phyloP scores from a whole-genome alignment of 2,888 invertebrate genomes.

The Meandrusa payeni region DNA sequence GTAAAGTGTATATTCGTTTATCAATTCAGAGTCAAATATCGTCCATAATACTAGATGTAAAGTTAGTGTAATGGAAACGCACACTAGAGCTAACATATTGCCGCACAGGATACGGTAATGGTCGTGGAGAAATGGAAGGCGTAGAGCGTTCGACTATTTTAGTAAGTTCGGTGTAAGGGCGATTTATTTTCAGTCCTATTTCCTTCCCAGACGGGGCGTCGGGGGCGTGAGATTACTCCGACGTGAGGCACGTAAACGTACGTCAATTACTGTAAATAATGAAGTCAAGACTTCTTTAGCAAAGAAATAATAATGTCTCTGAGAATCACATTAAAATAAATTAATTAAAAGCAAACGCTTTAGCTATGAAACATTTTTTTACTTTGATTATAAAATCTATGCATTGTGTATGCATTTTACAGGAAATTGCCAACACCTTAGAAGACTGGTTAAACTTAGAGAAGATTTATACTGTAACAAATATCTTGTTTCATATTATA shows the following conservation, averaged over 20 bases:
- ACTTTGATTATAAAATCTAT: too few relatives aligned
- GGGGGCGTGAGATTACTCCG: conserved; percentile 42
- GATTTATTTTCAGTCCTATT: conserved; percentile 76
- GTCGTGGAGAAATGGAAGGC: conserved; percentile 67
- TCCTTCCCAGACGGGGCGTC: conserved; percentile 55
- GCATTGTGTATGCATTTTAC: too few relatives aligned
- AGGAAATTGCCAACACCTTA: too few relatives aligned
- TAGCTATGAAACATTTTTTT: too few relatives aligned
- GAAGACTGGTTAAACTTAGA: too few relatives aligned
- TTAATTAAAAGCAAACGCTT: too few relatives aligned
- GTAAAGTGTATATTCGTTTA: too few relatives aligned
- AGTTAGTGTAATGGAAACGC: conserved; percentile 40
- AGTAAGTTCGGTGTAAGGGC: conserved; percentile 69
- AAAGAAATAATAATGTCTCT: conserved; percentile 13
- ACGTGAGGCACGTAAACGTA: conserved; percentile 37
- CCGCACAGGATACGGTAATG: conserved; percentile 76
- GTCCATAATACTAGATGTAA: too few relatives aligned
- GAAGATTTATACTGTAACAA: too few relatives aligned
- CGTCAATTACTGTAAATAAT: conserved; percentile 36
- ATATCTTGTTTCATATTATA: too few relatives aligned
- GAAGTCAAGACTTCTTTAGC: conserved; percentile 11
- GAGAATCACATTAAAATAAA: conserved; percentile 13
- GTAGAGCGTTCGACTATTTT: conserved; percentile 69
- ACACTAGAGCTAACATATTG: conserved; percentile 51
- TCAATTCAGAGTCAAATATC: too few relatives aligned